Base-by-base conservation (phyloP, 2,797 vertebrate species). In the Tympanoctomys barrerae region DNA sequence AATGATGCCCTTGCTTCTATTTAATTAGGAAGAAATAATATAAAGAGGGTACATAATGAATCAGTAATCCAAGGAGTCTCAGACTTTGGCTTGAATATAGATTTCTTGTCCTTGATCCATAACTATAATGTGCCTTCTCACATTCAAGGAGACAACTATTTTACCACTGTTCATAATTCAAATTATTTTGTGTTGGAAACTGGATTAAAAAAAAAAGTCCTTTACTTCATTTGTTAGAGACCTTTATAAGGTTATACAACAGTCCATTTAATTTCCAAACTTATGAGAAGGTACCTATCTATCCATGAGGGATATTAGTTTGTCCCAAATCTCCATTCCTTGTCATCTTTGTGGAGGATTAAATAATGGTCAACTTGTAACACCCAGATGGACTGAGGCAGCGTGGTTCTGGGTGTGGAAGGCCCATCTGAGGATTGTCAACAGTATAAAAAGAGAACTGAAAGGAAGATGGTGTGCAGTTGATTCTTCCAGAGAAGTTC, bases 11-110 rank as follows among this genome's bases (percentile, higher is more conserved):
- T 33, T 78, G 18, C 14, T 62, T 94, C 62, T 77, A 42, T 57
- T 87, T 21, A 81, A 36, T 79, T 71, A 73, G 21, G 18, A 90
- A 94, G 85, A 33, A 8, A 31, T 42, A 96, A 81, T 77, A 18
- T 42, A 84, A 70, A 96, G 80, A 19, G 81, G 64, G 42, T 9
- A 10, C 33, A 57, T n/a, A 91, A 39, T 39, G 8, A 46, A 24
- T 81, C 71, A 88, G 54, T 70, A 83, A 84, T 49, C n/a, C 70
- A 68, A 42, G 49, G 46, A 62, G 6, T 28, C 21, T 64, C 46
- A 42, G 42, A 52, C 66, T 12, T 94, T 87, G 22, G 11, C 16
- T 85, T 92, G 73, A 79, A 73, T 31, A 42, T n/a, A 84, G 36
- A 66, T 81, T 86, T 39, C 33, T 87, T 19, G 59, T 22, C 95